Evolutionary conservation across 2,888 invertebrate genomes (phyloP), one percentile per base, ranked within the genome.

Genomic region (Macaria liturata): DNA sequence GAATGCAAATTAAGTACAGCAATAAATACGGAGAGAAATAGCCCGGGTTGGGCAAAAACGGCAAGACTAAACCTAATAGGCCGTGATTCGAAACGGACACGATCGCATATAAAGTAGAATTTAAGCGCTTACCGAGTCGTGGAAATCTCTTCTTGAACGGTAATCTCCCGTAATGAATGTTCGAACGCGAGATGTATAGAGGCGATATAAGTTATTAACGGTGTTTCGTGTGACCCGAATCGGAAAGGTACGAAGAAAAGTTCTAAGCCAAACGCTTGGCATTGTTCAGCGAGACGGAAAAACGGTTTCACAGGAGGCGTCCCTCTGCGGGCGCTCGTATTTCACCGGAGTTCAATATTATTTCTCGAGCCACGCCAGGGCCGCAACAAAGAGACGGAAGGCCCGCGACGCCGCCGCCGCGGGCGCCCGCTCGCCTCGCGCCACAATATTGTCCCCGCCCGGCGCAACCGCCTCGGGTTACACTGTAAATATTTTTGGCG

Each of bases 291-390:
- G 83, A 79, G 76, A 84, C 84, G 88, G 88, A 88, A 89, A 91
- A 90, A 86, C 83, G 83, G 81, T 87, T 86, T 87, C 81, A 79
- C 81, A 83, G 81, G 81, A 81, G 83, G 78, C 80, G 77, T 83
- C 84, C 85, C 84, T 80, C 78, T 75, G 81, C 80, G 84, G 83
- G 80, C 80, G 86, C 82, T 86, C 89, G 88, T 91, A 91, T 91
- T 90, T 90, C 86, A 89, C 82, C 83, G 70, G 80, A 81, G 89
- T 88, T 89, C 90, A 86, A 90, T 91, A 91, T 90, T 89, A 91
- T 90, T 90, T 91, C 20, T 20, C 20, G 20, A 20, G 20, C 20
- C 20, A 20, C 88, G 89, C 84, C 86, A 82, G 86, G 79, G 72
- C 68, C 72, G 75, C 80, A 20, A 88, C 88, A 88, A 90, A 89